phyloP scores from a whole-genome alignment of 2,888 invertebrate species.

The Trichopria drosophilae region DNA sequence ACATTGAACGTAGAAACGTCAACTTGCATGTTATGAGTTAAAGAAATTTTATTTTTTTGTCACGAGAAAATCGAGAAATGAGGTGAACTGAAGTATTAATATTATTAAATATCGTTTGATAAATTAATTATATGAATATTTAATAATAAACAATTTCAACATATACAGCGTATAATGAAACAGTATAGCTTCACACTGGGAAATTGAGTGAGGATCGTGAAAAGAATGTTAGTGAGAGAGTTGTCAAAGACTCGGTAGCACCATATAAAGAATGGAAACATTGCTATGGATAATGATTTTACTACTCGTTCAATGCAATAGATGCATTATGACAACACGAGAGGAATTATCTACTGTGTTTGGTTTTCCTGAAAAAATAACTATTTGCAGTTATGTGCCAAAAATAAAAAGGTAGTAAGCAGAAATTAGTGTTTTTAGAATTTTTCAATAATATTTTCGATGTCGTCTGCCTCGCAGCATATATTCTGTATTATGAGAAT shows the following conservation, averaged over 20 bases:
- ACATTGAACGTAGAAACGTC: too few species aligned
- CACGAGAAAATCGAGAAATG: too few species aligned
- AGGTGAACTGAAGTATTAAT: too few species aligned
- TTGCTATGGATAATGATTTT: slow-evolving; percentile 39
- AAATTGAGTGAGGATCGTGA: slow-evolving; percentile 36
- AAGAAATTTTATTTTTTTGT: too few species aligned
- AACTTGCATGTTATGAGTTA: too few species aligned
- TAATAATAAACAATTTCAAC: too few species aligned
- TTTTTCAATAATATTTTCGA: slow-evolving; percentile 24
- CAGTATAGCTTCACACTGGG: slow-evolving; percentile 38
- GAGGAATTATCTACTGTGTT: slow-evolving; percentile 1
- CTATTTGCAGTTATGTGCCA: slow-evolving; percentile 34
- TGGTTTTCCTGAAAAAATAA: slow-evolving; percentile 33
- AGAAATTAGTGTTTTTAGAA: slow-evolving; percentile 22
- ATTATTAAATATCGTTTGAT: too few species aligned
- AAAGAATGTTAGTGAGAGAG: slow-evolving; percentile 42
- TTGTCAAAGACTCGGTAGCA: slow-evolving; percentile 42
- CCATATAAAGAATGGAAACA: slow-evolving; percentile 41
- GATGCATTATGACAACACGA: slow-evolving; percentile 8
- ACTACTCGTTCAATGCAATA: slow-evolving; percentile 33
- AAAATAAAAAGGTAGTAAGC: slow-evolving; percentile 34
- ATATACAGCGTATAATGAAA: too few species aligned
- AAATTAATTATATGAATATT: too few species aligned
- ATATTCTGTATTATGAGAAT: slow-evolving; percentile 28
- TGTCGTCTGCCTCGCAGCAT: slow-evolving; percentile 15